Percentiles rank a stretch among this genome's conserved stretches.
These are phyloP conservation scores for Gephyroberyx darwinii DNA, from an alignment of 2,797 vertebrate species.

Conservation along the genomic window DNA sequence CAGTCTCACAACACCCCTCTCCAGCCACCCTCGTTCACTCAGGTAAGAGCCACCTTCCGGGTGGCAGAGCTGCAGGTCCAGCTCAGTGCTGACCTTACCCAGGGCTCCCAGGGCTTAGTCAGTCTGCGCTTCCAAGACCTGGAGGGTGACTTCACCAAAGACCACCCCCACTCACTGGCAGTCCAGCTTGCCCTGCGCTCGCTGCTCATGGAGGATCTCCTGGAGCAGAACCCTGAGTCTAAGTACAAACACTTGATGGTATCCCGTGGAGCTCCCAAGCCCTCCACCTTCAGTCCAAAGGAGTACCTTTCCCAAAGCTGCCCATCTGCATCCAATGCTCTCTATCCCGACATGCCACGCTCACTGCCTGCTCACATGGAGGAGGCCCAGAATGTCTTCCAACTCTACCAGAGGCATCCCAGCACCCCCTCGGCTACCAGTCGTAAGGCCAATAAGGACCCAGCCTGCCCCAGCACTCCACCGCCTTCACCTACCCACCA, in stretches of 20 bases:
- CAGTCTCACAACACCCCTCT: conserved; percentile 74
- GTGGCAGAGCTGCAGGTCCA: conserved; percentile 95
- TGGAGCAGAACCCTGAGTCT: conserved; percentile 93
- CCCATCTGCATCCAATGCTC: conserved; percentile 87
- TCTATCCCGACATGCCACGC: conserved; percentile 94
- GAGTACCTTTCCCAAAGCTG: conserved; percentile 98
- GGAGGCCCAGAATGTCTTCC: conserved; percentile 96
- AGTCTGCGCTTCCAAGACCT: conserved; percentile 95
- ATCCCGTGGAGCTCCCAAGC: conserved; percentile 93
- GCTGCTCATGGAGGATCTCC: conserved; percentile 95
- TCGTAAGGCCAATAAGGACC: conserved; percentile 83
- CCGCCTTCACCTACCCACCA: conserved; percentile 91
- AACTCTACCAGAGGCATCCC: conserved; percentile 93
- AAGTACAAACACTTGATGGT: conserved; percentile 97
- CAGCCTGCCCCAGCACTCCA: conserved; percentile 90
- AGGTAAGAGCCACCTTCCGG: conserved; percentile 89
- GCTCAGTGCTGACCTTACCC: conserved; percentile 91
- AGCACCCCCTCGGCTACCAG: conserved; percentile 75
- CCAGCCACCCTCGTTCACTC: conserved; percentile 85
- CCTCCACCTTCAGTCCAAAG: conserved; percentile 90
- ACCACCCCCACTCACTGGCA: conserved; percentile 90
- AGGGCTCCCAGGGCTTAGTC: conserved; percentile 94
- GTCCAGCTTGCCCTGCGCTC: conserved; percentile 92
- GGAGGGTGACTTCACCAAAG: conserved; percentile 92
- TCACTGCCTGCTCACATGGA: conserved; percentile 97